phyloP scores from a whole-genome alignment of 1,140 invertebrate species.

The Odontomachus brunneus region DNA sequence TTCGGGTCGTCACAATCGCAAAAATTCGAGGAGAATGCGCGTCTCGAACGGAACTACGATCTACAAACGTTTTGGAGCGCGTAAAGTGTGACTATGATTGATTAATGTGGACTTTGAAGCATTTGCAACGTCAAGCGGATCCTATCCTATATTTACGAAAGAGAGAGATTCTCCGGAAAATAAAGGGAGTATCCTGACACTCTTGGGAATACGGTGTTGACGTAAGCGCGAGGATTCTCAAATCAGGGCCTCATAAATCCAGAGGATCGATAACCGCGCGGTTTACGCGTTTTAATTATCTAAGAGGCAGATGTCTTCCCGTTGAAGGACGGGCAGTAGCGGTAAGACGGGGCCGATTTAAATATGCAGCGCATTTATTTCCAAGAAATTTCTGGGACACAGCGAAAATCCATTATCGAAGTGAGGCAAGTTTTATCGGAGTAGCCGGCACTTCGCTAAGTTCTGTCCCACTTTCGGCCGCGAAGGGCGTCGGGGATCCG shows the following conservation, averaged over 20 bases:
- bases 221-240: not conserved
- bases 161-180: too few species aligned
- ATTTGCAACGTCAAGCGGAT: too few species aligned
- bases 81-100: too few species aligned
- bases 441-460: constrained; percentile 42
- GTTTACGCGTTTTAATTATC: constrained; percentile 27
- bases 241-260: constrained; percentile 3
- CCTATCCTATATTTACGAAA: too few species aligned
- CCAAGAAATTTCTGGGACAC: constrained; percentile 46
- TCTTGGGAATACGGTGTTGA: not conserved
- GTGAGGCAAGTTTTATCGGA: constrained; percentile 53
- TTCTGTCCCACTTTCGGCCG: constrained; percentile 40
- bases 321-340: not conserved
- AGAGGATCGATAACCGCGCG: not conserved
- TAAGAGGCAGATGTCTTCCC: not conserved
- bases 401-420: constrained; percentile 59
- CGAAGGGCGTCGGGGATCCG: constrained; percentile 15
- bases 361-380: constrained; percentile 47
- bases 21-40: not conserved
- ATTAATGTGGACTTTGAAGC: too few species aligned
- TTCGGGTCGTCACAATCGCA: not conserved
- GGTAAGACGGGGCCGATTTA: constrained; percentile 28
- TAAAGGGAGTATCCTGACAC: too few species aligned
- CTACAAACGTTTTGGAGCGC: too few species aligned
- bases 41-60: too few species aligned